Evolutionary conservation across 1,140 invertebrate species (phyloP), one percentile per base, ranked within the genome.

Genomic region (Elymnias hypermnestra): DNA sequence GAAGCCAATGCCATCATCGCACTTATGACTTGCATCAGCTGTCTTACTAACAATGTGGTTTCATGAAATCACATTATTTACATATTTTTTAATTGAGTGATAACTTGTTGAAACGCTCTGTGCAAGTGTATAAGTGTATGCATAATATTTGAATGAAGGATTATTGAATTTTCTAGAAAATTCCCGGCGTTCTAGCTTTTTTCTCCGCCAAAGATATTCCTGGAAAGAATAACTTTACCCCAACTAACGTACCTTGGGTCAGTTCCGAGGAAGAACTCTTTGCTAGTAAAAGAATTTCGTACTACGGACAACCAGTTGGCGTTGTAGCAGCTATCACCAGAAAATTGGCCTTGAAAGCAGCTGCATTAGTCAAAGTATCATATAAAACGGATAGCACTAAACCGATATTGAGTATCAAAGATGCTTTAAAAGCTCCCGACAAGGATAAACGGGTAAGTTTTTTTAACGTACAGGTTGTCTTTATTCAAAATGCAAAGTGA

Each of bases 191-290:
- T 2, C 54, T 93, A 1, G 89, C 88, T 0, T 94, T 94, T 62
- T 90, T 90, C 50, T 88, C 89, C 5, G 91, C 92, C 1, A 90
- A 91, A 59, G 94, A 95, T 71, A 89, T 96, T 14, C 93, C 94
- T 0, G 94, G 94, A 0, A 82, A 79, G 28, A 95, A 95, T 70
- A 62, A 72, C 3, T 92, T 88, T 37, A 87, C 77, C 0, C 70
- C 78, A 0, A 25, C 25, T 0, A 59, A 60, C 3, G 43, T 74
- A 3, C 66, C 70, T 0, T 67, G 52, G 51, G 49, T 64, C 10
- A 48, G 53, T 1, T 49, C 41, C 0, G 76, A 85, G 15, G 87
- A 89, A 64, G 88, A 90, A 58, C 86, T 90, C n/a, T 79, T 90
- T 22, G 88, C 87, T 25, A 66, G 66, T 13, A 82, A 70, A 5